Evolutionary conservation across 2,113 vertebrate species (phyloP).

Genomic region (Thunnus thynnus): DNA sequence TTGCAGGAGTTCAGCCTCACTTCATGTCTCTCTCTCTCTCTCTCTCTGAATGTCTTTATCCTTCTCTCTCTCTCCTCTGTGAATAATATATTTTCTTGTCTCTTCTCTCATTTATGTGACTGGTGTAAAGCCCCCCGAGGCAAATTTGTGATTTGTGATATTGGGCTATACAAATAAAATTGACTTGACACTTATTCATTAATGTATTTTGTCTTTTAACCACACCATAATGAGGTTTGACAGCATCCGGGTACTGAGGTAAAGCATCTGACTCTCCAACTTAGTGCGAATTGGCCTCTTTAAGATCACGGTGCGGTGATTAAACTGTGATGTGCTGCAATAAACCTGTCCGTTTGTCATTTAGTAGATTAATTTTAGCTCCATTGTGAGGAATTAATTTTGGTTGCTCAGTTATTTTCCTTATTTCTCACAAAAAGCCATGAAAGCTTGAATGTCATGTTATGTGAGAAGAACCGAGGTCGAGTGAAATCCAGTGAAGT

Average conservation of each 20-base stretch:
- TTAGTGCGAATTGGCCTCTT: background rate
- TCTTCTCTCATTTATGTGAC: too few relatives aligned
- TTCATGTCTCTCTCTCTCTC: too few relatives aligned
- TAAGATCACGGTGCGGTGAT: conserved; percentile 7
- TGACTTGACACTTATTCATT: too few relatives aligned
- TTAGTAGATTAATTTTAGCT: conserved; percentile 44
- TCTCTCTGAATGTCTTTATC: too few relatives aligned
- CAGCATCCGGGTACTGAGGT: conserved; percentile 9
- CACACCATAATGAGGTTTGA: conserved; percentile 4
- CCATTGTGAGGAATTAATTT: conserved; percentile 23
- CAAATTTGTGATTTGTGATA: too few relatives aligned
- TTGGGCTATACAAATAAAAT: too few relatives aligned
- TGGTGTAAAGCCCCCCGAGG: too few relatives aligned
- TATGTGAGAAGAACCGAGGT: background rate
- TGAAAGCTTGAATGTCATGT: conserved; percentile 15
- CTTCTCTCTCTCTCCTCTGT: too few relatives aligned
- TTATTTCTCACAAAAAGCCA: background rate
- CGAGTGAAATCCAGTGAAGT: background rate
- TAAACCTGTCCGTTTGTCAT: conserved; percentile 42
- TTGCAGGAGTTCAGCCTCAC: too few relatives aligned
- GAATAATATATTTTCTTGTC: too few relatives aligned
- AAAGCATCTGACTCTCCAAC: conserved; percentile 9
- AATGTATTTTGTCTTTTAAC: conserved; percentile 5
- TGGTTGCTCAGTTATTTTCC: conserved; percentile 14
- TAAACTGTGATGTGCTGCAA: conserved; percentile 40